Percentiles rank a stretch among this genome's conserved stretches.
Evolutionary conservation across 2,113 vertebrate genomes (phyloP).

Genomic region (Bostrychus sinensis): DNA sequence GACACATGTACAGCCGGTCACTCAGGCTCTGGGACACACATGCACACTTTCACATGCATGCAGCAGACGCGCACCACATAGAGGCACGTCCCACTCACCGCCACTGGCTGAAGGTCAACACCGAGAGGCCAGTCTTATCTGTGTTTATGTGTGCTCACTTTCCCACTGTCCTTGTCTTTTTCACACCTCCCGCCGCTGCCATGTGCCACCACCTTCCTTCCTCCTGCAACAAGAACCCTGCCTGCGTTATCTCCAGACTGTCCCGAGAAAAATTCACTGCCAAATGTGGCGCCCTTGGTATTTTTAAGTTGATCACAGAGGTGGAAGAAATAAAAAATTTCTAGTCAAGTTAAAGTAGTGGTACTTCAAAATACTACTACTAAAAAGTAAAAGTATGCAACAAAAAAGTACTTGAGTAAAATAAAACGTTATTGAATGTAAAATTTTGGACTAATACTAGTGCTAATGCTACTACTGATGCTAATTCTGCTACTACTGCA

Average conservation of each 20-base stretch:
- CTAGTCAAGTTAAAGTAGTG: neutral
- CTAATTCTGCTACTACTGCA: too few species aligned
- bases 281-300: conserved; percentile 44
- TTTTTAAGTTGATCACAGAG: conserved; percentile 6
- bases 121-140: conserved; percentile 67
- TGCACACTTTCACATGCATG: conserved; percentile 45
- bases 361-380: neutral
- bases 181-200: conserved; percentile 60
- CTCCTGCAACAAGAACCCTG: conserved; percentile 27
- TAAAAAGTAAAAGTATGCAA: too few species aligned
- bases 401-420: too few species aligned
- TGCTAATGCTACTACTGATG: too few species aligned
- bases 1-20: neutral
- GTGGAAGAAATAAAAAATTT: neutral
- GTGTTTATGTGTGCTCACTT: conserved; percentile 57
- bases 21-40: conserved; percentile 23
- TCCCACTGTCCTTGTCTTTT: conserved; percentile 63
- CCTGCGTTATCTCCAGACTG: conserved; percentile 61
- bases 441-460: too few species aligned
- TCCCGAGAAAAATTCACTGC: conserved; percentile 36
- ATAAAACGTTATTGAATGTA: too few species aligned
- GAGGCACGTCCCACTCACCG: conserved; percentile 24
- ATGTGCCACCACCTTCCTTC: conserved; percentile 47
- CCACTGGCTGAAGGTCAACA: conserved; percentile 68
- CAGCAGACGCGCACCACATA: conserved; percentile 20